Conservation (phyloP, 2,888 invertebrate genomes). For the Ametastegia equiseti region DNA sequence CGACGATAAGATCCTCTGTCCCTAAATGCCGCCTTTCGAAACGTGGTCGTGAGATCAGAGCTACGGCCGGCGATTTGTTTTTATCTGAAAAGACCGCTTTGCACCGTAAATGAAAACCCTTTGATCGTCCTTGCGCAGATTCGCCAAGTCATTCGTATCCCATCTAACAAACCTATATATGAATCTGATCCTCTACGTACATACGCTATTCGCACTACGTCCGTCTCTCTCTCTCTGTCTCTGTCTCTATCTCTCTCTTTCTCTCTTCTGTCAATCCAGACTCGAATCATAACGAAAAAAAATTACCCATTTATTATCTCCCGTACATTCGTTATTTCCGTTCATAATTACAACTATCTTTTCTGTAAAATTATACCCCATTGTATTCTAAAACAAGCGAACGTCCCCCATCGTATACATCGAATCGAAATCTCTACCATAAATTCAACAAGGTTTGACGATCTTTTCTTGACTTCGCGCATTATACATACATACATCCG, state of each 20-base stretch:
- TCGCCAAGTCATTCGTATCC: neutral
- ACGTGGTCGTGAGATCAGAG: slow-evolving; percentile 66
- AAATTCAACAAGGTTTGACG: neutral
- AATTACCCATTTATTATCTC: too few relatives aligned
- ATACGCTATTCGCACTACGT: neutral
- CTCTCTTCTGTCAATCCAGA: neutral
- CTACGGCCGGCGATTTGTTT: slow-evolving; percentile 70
- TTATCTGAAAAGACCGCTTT: slow-evolving; percentile 50
- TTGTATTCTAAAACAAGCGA: neutral
- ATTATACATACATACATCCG: neutral
- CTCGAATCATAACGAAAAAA: neutral
- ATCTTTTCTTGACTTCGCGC: neutral
- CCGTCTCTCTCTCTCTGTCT: too few relatives aligned
- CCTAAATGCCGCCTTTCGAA: slow-evolving; percentile 46
- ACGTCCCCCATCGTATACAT: too few relatives aligned
- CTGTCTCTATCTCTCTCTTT: too few relatives aligned
- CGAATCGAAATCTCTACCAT: neutral
- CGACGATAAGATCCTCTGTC: slow-evolving; percentile 31
- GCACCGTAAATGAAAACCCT: neutral
- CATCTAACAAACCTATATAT: neutral
- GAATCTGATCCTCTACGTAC: neutral
- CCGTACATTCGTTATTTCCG: neutral
- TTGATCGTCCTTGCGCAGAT: neutral
- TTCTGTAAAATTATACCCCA: neutral
- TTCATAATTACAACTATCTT: slow-evolving; percentile 4